These are phyloP conservation scores for Macropodus opercularis DNA, from an alignment of 2,797 vertebrate genomes.

Conservation along the genomic window DNA sequence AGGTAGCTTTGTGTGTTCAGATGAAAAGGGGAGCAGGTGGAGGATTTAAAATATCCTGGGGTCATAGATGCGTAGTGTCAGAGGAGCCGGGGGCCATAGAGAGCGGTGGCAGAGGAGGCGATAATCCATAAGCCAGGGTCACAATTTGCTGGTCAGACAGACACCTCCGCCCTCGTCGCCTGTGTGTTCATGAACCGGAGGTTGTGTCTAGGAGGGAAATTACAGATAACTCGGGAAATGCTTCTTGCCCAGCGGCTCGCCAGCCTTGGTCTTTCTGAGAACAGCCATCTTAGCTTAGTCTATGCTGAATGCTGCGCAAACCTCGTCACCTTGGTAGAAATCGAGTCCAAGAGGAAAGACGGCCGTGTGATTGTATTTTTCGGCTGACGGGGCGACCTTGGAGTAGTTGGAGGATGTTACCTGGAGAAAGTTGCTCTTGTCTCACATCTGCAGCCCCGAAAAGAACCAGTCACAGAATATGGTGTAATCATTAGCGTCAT, in stretches of 20 bases:
- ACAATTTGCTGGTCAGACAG: slow-evolving; percentile 6
- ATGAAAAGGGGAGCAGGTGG: slow-evolving; percentile 20
- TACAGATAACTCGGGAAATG: slow-evolving; percentile 5
- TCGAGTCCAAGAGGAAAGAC: slow-evolving; percentile 12
- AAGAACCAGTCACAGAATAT: slow-evolving; percentile 7
- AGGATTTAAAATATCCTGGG: slow-evolving; percentile 17
- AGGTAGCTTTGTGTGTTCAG: slow-evolving; percentile 23
- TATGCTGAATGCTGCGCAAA: not conserved
- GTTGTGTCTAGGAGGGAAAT: slow-evolving; percentile 14
- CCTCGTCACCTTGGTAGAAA: slow-evolving; percentile 29
- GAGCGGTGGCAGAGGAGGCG: slow-evolving; percentile 5
- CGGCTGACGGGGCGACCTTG: not conserved
- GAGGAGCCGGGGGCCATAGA: slow-evolving; percentile 21
- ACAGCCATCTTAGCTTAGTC: slow-evolving; percentile 12
- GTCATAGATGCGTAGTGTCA: slow-evolving; percentile 12
- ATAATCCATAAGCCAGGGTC: slow-evolving; percentile 23
- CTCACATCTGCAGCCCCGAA: slow-evolving; percentile 8
- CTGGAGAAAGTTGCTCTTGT: slow-evolving; percentile 11
- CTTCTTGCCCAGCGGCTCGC: not conserved
- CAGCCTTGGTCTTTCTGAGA: slow-evolving; percentile 3
- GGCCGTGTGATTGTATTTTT: slow-evolving; percentile 28
- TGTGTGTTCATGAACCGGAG: not conserved
- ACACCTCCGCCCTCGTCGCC: not conserved
- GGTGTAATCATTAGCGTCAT: too few species aligned
- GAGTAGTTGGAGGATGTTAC: slow-evolving; percentile 6